Percentiles rank a stretch among this genome's conserved stretches.
Conservation (phyloP, 2,888 invertebrate species). For the Eremobia ochroleuca region DNA sequence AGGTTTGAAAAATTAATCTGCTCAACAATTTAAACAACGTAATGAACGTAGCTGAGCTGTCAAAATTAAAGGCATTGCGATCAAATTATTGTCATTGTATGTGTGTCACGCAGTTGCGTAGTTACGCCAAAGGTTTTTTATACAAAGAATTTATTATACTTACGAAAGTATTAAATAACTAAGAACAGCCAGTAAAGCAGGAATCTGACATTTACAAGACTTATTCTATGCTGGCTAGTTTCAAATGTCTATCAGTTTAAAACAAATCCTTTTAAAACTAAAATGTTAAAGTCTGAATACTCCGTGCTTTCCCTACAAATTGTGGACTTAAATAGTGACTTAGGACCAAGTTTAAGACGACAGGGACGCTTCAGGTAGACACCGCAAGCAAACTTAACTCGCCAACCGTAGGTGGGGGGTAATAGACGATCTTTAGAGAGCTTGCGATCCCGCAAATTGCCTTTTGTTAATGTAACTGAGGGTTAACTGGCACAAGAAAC, state of each 20-base stretch:
- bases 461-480: conserved; percentile 60
- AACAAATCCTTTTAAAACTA: conserved; percentile 37
- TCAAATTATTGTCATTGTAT: background rate
- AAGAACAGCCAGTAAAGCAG: background rate
- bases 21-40: background rate
- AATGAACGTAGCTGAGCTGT: no score
- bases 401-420: conserved; percentile 35
- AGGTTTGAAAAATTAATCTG: background rate
- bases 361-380: conserved; percentile 55
- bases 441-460: conserved; percentile 55
- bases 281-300: conserved; percentile 48
- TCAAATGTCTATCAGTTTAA: conserved; percentile 21
- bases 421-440: conserved; percentile 52
- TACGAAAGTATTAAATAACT: background rate
- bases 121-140: background rate
- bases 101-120: background rate
- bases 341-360: conserved; percentile 54
- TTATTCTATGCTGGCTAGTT: background rate
- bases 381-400: conserved; percentile 64
- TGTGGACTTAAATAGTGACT: conserved; percentile 59
- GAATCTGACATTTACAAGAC: background rate
- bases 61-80: background rate
- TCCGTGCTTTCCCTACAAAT: conserved; percentile 61
- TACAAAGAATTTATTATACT: background rate
- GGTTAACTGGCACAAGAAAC: conserved; percentile 43